Base-by-base conservation (phyloP, 2,113 vertebrate genomes). In the Cercopithecus mona region DNA sequence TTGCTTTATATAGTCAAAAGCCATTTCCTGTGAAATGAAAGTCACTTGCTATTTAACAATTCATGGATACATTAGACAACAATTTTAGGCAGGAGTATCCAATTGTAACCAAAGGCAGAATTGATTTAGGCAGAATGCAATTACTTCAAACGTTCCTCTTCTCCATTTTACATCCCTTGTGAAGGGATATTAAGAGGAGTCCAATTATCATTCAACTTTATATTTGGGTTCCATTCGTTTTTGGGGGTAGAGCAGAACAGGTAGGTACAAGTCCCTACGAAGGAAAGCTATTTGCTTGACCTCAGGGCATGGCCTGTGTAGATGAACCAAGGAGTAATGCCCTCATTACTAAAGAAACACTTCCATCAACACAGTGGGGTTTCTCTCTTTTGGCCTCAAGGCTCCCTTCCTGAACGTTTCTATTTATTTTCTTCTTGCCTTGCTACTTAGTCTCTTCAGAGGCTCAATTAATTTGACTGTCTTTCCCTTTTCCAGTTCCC, bases 1-100 rank as follows among this genome's bases (percentile, higher is more conserved):
- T 87, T 81, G n/a, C 64, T 95, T 96, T 93, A 90, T 59, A 64
- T 18, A 86, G 59, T 92, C 61, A 93, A 95, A 97, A 93, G 22
- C 32, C 88, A 84, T 76, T 95, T 96, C 79, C 94, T 95, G 23
- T 94, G 61, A 95, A 88, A 92, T 93, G 88, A 81, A 92, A 93
- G 79, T 16, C 50, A 57, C 48, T 96, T 80, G 55, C 66, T 98
- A 86, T 84, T 97, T 96, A 92, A 95, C 88, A 97, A 23, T 48
- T 82, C 68, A 84, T 8, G 3, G 75, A 86, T 83, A 93, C 55
- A 70, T 93, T 92, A 91, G 68, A 93, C 32, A 72, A 52, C 79
- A 78, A 35, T 89, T 72, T 70, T 70, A 55, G 20, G 45, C 59
- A 76, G 52, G 25, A 55, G n/a, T 85, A 76, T 90, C 80, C 81